Base-by-base conservation (phyloP, 2,888 invertebrate species). In the Drosophila borborema region DNA sequence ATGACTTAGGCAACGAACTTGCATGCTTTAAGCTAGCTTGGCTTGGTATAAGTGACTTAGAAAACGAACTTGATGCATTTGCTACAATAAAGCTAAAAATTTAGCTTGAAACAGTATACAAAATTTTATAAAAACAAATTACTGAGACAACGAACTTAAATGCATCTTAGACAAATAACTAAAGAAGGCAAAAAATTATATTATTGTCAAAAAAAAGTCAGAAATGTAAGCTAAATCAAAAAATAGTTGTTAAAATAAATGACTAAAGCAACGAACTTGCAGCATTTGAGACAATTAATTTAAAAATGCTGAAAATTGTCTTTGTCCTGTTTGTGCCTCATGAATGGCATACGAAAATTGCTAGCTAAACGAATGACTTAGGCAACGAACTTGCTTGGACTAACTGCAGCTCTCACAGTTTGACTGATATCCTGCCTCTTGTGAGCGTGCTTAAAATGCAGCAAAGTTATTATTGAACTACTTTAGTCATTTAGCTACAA, bases 71-170 rank as follows among this genome's bases (percentile, higher is more conserved):
- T 12, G 6, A 5, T 51, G n/a, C 12, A 7, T 10, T n/a, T 14
- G 16, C 38, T 40, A 16, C n/a, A 31, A 18, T 10, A n/a, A 31
- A 49, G 31, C 4, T 16, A 34, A 10, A 34, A 9, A 9, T 31
- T 10, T 0, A 3, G 2, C 9, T 3, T 8, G 9, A 9, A 14
- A n/a, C 9, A 14, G 31, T 16, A 23, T 20, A 14, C 12, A 46
- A 20, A 20, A 23, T 23, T 2, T 14, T 23, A 48, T 48, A 59
- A 56, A 38, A 59, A 53, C 66, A 43, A 78, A 81, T 67, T 72
- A 86, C 76, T 86, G 76, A 74, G 79, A 67, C 88, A 80, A 74
- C 86, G 72, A 85, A 77, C 80, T 82, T 74, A 74, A 31, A 72
- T 74, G 23, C 16, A 16, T 5, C 2, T 28, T 3, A 14, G 20